Evolutionary conservation across 2,888 invertebrate genomes (phyloP).

Genomic region (Catonia carolina): DNA sequence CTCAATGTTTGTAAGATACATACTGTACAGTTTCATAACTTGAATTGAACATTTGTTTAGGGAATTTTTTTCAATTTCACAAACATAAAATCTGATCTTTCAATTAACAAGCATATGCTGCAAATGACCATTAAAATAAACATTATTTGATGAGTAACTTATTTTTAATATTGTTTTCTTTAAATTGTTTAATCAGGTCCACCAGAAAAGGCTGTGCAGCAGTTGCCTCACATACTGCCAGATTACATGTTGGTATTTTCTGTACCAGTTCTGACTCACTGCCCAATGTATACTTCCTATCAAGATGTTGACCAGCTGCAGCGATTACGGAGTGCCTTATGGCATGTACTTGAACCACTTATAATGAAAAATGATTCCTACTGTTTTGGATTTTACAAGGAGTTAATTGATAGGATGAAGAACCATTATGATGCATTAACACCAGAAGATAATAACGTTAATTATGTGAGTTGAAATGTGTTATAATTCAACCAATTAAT

Average conservation of each 20-base stretch:
- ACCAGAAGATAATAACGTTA: constrained; percentile 73
- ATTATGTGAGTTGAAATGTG: constrained; percentile 71
- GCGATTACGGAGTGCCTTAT: constrained; percentile 76
- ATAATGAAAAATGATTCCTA: constrained; percentile 91
- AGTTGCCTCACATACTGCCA: constrained; percentile 82
- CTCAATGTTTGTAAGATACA: no score
- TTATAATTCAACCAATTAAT: no score
- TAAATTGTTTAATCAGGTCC: no score
- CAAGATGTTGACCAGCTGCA: constrained; percentile 72
- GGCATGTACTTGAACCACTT: constrained; percentile 91
- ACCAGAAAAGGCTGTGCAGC: constrained; percentile 64
- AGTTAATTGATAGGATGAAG: constrained; percentile 89
- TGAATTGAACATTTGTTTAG: no score
- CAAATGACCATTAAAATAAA: no score
- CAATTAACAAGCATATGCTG: no score
- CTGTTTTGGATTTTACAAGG: constrained; percentile 91
- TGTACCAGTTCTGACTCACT: constrained; percentile 92
- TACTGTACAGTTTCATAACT: no score
- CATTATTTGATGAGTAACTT: no score
- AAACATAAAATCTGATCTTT: no score
- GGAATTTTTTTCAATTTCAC: no score
- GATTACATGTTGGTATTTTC: constrained; percentile 97
- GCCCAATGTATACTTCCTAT: constrained; percentile 71
- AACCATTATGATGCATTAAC: constrained; percentile 83
- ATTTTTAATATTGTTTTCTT: no score